Percentiles rank a stretch among this genome's conserved stretches.
phyloP scores from a whole-genome alignment of 1,140 invertebrate species.

The Papilio aristodemus region DNA sequence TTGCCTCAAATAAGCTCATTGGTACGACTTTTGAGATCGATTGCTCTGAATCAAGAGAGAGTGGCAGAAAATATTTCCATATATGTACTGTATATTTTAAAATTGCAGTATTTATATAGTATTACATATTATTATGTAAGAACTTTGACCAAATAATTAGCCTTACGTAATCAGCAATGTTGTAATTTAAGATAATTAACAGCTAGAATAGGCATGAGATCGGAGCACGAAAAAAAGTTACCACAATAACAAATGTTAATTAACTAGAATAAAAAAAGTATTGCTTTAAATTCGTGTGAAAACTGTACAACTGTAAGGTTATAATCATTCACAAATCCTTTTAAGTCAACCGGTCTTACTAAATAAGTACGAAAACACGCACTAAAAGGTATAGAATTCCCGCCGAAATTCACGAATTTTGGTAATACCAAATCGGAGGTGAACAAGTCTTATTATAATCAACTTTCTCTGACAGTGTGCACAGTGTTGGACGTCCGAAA shows the following conservation, averaged over 20 bases:
- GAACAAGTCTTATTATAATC: not conserved
- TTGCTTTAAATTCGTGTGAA: conserved; percentile 3
- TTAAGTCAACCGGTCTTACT: not conserved
- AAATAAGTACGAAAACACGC: not conserved
- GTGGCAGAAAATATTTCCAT: too few relatives aligned
- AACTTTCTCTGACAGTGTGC: conserved; percentile 15
- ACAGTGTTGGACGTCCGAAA: conserved; percentile 6
- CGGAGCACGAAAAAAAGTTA: not conserved
- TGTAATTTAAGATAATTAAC: not conserved
- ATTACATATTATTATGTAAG: not conserved
- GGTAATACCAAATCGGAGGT: not conserved
- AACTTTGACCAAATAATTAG: not conserved
- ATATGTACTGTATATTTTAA: not conserved
- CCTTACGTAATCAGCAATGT: not conserved
- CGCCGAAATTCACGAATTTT: conserved; percentile 1
- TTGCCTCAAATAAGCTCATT: too few relatives aligned
- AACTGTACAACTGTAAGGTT: not conserved
- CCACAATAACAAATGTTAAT: not conserved
- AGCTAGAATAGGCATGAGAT: not conserved
- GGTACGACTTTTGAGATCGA: too few relatives aligned
- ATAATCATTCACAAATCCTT: not conserved
- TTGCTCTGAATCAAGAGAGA: too few relatives aligned
- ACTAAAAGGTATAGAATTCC: not conserved
- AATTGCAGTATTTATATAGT: not conserved
- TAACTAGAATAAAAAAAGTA: not conserved